Evolutionary conservation across 2,797 vertebrate species (phyloP), one percentile per base, ranked within the genome.

Genomic region (Cryptoblepharus egeriae): DNA sequence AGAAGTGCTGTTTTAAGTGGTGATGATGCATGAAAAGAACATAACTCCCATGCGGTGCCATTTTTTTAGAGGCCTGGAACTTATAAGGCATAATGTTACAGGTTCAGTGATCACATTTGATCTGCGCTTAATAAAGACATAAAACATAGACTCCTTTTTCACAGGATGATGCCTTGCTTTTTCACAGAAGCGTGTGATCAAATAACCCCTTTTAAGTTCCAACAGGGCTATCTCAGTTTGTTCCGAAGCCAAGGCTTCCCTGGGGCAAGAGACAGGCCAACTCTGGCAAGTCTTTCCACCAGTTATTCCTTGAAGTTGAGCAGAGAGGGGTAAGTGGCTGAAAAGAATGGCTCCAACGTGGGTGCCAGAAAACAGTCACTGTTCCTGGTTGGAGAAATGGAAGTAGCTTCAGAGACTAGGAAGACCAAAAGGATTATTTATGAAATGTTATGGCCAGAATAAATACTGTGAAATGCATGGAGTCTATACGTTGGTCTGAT

Each of bases 331-430:
- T 12, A 15, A 20, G 26, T 57, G 45, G 78, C 12, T 30, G 72
- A 75, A 75, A 74, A 75, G 32, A 55, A 67, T 15, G 20, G 11
- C 52, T 49, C 69, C 30, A 57, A 24, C 12, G 28, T 39, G 49
- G 72, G 26, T 67, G 74, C 75, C 79, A 79, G 45, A 75, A 58
- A 61, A 84, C 75, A 84, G 30, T 28, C 69, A 80, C 77, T n/a
- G 57, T 58, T 57, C 61, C 64, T 63, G 18, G 58, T 72, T 78
- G 70, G 79, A 81, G 83, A 79, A 57, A 57, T 75, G 70, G 39
- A 80, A 76, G 73, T 71, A 79, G 65, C 39, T n/a, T n/a, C 37
- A 68, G 55, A 49, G 42, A 71, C 3, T 20, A 60, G 75, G 78
- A 79, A 82, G 70, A 76, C 60, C 61, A 73, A 77, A 20, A 20